These are phyloP conservation scores for Pycnonotus jocosus DNA, from an alignment of 2,113 vertebrate genomes.

Conservation along the genomic window DNA sequence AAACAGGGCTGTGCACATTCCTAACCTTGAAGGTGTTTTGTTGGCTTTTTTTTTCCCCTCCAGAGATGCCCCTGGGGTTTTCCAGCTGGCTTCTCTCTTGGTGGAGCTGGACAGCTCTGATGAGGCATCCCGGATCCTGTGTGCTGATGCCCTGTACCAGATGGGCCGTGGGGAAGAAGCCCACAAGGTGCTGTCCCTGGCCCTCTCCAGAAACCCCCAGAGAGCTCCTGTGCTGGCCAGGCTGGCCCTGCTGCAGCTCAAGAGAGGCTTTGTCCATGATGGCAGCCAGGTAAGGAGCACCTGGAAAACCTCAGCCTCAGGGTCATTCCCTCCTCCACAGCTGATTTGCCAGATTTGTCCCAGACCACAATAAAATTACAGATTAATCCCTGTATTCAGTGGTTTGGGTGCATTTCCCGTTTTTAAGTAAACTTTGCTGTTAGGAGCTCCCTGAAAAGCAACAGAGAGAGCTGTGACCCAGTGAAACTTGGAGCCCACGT, in stretches of 20 bases:
- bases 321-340: not conserved
- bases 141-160: constrained; percentile 86
- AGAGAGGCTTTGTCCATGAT: constrained; percentile 83
- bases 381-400: not conserved
- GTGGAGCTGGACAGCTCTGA: constrained; percentile 79
- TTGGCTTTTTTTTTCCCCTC: not conserved
- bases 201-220: constrained; percentile 68
- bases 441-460: not conserved
- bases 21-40: not conserved
- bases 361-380: not conserved
- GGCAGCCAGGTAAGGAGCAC: constrained; percentile 82
- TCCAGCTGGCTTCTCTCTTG: constrained; percentile 82
- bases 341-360: not conserved
- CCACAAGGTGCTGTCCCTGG: constrained; percentile 76
- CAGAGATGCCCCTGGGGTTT: constrained; percentile 82
- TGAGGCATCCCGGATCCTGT: constrained; percentile 76
- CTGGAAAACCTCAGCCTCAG: not conserved
- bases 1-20: not conserved
- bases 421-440: not conserved
- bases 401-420: not conserved
- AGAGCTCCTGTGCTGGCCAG: constrained; percentile 80
- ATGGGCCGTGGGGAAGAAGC: constrained; percentile 82
- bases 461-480: not conserved
- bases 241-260: constrained; percentile 85
- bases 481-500: not conserved